phyloP scores from a whole-genome alignment of 2,888 invertebrate species.

The Rugalucina vietnamica region DNA sequence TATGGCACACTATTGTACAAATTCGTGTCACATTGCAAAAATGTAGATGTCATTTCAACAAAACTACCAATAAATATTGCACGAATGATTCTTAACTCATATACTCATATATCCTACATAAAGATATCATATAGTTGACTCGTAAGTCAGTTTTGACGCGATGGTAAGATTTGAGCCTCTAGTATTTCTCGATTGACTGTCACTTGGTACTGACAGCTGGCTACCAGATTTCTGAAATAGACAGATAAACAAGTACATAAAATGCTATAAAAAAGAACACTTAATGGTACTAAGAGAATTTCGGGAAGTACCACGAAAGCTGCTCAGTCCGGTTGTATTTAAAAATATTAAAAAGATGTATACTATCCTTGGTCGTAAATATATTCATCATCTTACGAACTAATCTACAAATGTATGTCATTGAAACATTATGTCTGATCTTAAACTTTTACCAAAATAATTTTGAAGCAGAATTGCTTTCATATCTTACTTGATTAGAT shows the following conservation, averaged over 20 bases:
- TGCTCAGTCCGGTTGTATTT: not conserved
- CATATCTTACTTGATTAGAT: not conserved
- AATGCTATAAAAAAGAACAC: not conserved
- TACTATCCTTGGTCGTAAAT: not conserved
- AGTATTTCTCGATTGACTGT: not conserved
- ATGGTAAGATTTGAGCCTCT: slow-evolving; percentile 20
- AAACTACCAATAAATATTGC: no score
- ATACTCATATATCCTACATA: no score
- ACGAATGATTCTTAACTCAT: no score
- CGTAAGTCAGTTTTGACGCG: slow-evolving; percentile 39
- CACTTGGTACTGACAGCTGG: not conserved
- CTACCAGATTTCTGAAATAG: slow-evolving; percentile 4
- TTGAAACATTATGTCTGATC: no score
- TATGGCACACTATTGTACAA: no score
- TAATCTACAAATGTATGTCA: not conserved
- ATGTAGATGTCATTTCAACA: no score
- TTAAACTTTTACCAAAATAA: not conserved
- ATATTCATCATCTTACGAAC: not conserved
- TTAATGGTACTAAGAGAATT: not conserved
- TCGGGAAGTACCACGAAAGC: not conserved
- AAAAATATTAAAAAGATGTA: not conserved
- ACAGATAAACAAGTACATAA: not conserved
- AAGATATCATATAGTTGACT: slow-evolving; percentile 28
- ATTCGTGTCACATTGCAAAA: no score
- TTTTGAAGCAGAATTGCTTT: no score